These are phyloP conservation scores for Eciton burchellii DNA, from an alignment of 1,140 invertebrate genomes.

Conservation along the genomic window DNA sequence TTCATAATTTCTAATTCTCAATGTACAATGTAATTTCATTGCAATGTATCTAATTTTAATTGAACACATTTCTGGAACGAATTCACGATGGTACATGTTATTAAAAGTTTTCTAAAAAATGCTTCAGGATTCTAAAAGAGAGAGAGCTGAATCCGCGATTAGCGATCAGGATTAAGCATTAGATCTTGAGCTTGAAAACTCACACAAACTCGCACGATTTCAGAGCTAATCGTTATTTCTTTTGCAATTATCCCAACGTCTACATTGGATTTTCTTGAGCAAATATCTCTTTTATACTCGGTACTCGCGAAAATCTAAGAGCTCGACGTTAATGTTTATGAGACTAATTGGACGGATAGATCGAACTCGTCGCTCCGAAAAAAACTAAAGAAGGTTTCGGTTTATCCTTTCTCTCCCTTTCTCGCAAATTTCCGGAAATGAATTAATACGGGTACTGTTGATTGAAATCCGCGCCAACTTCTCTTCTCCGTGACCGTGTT, in stretches of 20 bases:
- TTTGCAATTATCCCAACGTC: background rate
- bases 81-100: too few species aligned
- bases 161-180: too few species aligned
- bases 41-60: too few species aligned
- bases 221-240: too few species aligned
- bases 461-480: constrained; percentile 41
- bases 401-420: background rate
- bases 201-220: too few species aligned
- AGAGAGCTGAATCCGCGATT: too few species aligned
- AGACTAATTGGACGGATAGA: background rate
- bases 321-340: background rate
- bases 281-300: background rate
- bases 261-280: background rate
- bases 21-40: too few species aligned
- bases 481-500: constrained; percentile 15
- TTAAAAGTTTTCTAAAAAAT: too few species aligned
- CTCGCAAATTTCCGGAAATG: background rate
- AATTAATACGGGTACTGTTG: constrained; percentile 26
- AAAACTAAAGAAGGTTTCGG: background rate
- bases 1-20: background rate
- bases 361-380: background rate
- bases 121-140: too few species aligned
- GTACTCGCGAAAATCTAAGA: background rate
- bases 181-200: too few species aligned
- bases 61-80: too few species aligned